Conservation (phyloP, 2,113 vertebrate species). For the Seriola aureovittata region DNA sequence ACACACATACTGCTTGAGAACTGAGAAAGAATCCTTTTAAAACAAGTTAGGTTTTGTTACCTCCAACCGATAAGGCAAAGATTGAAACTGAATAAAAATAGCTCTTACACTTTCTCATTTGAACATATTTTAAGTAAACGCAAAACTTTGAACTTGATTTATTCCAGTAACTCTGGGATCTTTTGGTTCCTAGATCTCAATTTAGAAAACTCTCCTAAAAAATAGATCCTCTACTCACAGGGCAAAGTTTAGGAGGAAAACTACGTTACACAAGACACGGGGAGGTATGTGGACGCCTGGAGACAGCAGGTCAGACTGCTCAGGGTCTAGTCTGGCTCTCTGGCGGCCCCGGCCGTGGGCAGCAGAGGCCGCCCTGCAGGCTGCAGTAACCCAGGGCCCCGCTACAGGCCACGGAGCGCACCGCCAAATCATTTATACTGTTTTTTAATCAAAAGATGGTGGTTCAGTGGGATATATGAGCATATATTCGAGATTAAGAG, state of each 20-base stretch:
- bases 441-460: not conserved
- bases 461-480: not conserved
- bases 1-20: not conserved
- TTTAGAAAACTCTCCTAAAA: not conserved
- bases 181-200: not conserved
- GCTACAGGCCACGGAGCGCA: constrained; percentile 60
- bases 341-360: constrained; percentile 26
- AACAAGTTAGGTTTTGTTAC: not conserved
- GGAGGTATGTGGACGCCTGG: not conserved
- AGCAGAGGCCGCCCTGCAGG: constrained; percentile 68
- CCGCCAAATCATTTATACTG: not conserved
- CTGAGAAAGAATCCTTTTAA: not conserved
- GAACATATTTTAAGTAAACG: not conserved
- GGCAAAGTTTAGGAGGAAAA: not conserved
- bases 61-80: not conserved
- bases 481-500: not conserved
- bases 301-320: constrained; percentile 32
- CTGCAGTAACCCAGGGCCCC: constrained; percentile 66
- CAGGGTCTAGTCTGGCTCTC: constrained; percentile 31
- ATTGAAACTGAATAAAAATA: not conserved
- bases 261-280: not conserved
- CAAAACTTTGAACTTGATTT: constrained; percentile 1
- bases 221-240: not conserved
- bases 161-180: not conserved
- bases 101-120: not conserved